Base-by-base conservation (phyloP, 1,140 invertebrate genomes). In the Drosophila mojavensis region DNA sequence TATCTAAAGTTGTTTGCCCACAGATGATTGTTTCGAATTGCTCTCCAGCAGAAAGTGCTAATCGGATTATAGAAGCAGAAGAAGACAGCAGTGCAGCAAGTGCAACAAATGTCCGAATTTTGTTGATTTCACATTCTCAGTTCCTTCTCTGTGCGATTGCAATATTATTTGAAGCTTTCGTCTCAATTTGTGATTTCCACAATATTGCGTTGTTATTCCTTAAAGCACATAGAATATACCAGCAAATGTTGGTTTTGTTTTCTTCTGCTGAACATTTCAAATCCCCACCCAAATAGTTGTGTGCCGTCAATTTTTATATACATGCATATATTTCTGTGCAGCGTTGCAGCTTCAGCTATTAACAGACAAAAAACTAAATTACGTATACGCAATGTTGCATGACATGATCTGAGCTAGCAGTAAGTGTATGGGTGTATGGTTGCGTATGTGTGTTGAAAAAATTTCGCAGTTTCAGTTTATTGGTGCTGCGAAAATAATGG, bases 381-480 rank as follows among this genome's bases (percentile, higher is more conserved):
- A 80, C 73, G 74, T 80, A 84, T 85, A 80, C 74, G 78, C 78
- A 85, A 58, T 65, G 72, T 79, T 76, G 60, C 71, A 77, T 74
- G 79, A 73, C 72, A 56, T 54, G 54, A 62, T 47, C 24, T 50
- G 11, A 41, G 20, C 10, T 39, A 20, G 20, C 20, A 1, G 20
- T 20, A 20, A 20, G 20, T 20, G 20, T 20, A 2, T 20, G 20
- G 2, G 60, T 69, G 50, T 43, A 51, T 47, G 65, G 26, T 28
- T 28, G 30, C 17, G 41, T 70, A 48, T 66, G 55, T 39, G 47
- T 47, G 45, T 41, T 81, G 67, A 51, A 81, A 78, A 67, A 66
- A 75, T 71, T 84, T 85, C 84, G 81, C 81, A 80, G 78, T 84
- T 84, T 71, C 78, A 65, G 33, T 84, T 84, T 85, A 84, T 84